Evolutionary conservation across 2,888 invertebrate species (phyloP).

Genomic region (Lacanobia oleracea): DNA sequence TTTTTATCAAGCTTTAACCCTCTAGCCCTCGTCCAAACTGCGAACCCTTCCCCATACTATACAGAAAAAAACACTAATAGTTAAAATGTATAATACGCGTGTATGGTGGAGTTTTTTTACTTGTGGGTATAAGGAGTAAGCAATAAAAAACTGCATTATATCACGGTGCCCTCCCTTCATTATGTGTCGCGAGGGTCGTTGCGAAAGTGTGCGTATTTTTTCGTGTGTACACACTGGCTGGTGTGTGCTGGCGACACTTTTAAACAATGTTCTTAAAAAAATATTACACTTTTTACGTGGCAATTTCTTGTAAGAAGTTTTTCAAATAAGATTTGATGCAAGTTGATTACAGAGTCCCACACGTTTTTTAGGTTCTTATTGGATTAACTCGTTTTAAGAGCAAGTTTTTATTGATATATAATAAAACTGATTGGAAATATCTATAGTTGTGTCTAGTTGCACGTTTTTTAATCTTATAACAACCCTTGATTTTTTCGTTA

Average conservation of each 20-base stretch:
- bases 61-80: conserved; percentile 87
- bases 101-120: conserved; percentile 85
- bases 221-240: conserved; percentile 44
- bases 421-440: conserved; percentile 24
- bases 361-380: conserved; percentile 39
- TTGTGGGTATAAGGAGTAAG: conserved; percentile 89
- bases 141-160: conserved; percentile 91
- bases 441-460: neutral
- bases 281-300: conserved; percentile 39
- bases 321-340: conserved; percentile 43
- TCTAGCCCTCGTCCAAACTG: conserved; percentile 81
- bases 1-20: conserved; percentile 88
- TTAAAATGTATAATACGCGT: conserved; percentile 88
- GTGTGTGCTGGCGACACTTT: conserved; percentile 62
- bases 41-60: conserved; percentile 87
- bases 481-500: neutral
- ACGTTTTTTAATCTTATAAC: neutral
- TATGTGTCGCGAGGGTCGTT: conserved; percentile 84
- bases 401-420: conserved; percentile 37
- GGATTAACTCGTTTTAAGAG: conserved; percentile 25
- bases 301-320: conserved; percentile 56
- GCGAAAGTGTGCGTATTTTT: conserved; percentile 77
- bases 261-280: conserved; percentile 62
- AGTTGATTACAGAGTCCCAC: conserved; percentile 27
- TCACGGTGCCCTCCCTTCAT: conserved; percentile 88